Base-by-base conservation (phyloP, 2,797 vertebrate species). In the Sebastes dallii region DNA sequence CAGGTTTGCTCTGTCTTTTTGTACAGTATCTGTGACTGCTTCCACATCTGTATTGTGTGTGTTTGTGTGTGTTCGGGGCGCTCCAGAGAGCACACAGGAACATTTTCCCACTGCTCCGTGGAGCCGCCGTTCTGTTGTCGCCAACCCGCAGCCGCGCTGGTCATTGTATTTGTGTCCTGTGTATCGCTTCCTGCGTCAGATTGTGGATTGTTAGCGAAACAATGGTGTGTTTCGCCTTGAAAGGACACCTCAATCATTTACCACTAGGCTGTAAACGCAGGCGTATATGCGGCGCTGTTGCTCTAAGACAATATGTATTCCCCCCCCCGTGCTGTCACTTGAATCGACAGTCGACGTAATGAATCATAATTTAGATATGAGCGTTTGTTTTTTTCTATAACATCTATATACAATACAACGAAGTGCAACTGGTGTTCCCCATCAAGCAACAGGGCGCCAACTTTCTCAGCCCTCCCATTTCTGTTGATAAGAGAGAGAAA, bases 131-230 rank as follows among this genome's bases (percentile, higher is more conserved):
- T 86, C 84, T 89, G 88, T 92, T 92, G 93, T 90, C 90, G 71
- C 75, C 4, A 20, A 22, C 9, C 79, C 20, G 54, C 92, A 89
- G 93, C 87, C 86, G 4, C 61, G 55, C 88, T 87, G 88, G n/a
- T 90, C 90, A 95, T 95, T 95, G 94, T 94, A 78, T 92, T 89
- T 87, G 88, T 87, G 91, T 94, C 93, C 93, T 95, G 93, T 91
- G 88, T 93, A 56, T 89, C 83, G 88, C 91, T 94, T 95, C 93
- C 93, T 93, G 84, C 60, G 75, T 74, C 76, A 88, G 92, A 91
- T 93, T 93, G 92, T 75, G 91, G 88, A 94, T 95, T 93, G 93
- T 95, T 93, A 62, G 77, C 24, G 58, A 78, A 92, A 94, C 93
- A 95, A 93, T 94, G 90, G 90, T 42, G 78, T 62, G 83, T 85